Percentiles rank a stretch among this genome's conserved stretches.
phyloP scores from a whole-genome alignment of 2,888 invertebrate species.

The Diachrysia chrysitis region DNA sequence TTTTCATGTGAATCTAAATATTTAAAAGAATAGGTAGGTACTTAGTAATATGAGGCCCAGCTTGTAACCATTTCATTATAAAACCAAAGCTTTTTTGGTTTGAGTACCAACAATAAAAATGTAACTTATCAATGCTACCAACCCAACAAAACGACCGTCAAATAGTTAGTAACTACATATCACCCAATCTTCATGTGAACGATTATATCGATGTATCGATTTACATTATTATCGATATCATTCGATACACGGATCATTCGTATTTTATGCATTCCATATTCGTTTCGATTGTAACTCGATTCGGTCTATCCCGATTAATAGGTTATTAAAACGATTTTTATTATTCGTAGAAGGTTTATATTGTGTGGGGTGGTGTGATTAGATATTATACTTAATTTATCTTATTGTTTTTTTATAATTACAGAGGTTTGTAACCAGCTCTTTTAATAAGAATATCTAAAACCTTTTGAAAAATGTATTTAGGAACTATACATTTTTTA shows the following conservation, averaged over 20 bases:
- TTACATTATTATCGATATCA: conserved; percentile 54
- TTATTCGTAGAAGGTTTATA: conserved; percentile 50
- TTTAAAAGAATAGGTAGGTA: background rate
- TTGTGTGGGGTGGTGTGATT: conserved; percentile 25
- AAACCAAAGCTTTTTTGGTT: no score
- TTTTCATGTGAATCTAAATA: background rate
- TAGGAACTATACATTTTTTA: no score
- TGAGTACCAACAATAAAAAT: conserved; percentile 30
- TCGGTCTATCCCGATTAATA: conserved; percentile 57
- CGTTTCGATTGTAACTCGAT: conserved; percentile 59
- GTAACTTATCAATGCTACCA: conserved; percentile 49
- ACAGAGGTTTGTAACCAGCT: background rate
- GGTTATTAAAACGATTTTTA: conserved; percentile 58
- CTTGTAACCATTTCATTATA: no score
- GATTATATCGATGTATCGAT: conserved; percentile 52
- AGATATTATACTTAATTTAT: conserved; percentile 20
- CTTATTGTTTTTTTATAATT: background rate
- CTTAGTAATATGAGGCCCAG: no score
- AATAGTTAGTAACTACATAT: conserved; percentile 32
- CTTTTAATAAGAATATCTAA: no score
- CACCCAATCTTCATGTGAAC: conserved; percentile 43
- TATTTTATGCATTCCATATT: conserved; percentile 61
- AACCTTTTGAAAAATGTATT: no score
- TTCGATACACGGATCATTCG: conserved; percentile 59
- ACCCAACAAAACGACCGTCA: conserved; percentile 41